Evolutionary conservation across 2,888 invertebrate species (phyloP).

Genomic region (Pyrrhia umbra): DNA sequence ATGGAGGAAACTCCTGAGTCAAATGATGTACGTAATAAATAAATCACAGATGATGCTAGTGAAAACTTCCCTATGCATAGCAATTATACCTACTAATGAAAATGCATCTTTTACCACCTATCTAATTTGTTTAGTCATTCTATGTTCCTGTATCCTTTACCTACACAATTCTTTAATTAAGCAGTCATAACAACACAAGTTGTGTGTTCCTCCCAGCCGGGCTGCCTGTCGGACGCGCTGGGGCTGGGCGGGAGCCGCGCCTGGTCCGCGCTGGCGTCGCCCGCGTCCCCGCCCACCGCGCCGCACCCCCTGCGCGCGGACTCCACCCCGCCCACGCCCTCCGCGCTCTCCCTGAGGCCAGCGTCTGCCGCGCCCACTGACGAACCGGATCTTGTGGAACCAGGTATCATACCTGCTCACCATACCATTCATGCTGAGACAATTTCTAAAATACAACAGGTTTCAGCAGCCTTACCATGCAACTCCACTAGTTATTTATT

Average conservation of each 20-base stretch:
- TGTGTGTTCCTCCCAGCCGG: slow-evolving; percentile 82
- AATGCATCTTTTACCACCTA: neutral
- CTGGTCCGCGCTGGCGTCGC: slow-evolving; percentile 85
- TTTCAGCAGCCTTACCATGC: no score
- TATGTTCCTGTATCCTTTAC: no score
- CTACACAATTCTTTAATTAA: neutral
- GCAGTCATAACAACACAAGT: neutral
- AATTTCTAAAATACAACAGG: no score
- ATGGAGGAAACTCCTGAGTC: no score
- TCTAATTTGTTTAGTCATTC: neutral
- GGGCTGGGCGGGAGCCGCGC: slow-evolving; percentile 88
- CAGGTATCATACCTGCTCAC: slow-evolving; percentile 66
- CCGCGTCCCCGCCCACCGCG: slow-evolving; percentile 89
- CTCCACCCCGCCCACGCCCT: slow-evolving; percentile 73
- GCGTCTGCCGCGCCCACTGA: slow-evolving; percentile 80
- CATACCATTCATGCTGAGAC: no score
- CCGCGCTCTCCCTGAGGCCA: slow-evolving; percentile 66
- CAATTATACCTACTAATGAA: neutral
- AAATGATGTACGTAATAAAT: no score
- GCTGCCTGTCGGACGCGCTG: slow-evolving; percentile 94
- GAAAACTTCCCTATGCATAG: neutral
- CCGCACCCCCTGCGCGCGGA: slow-evolving; percentile 70
- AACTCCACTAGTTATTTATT: no score
- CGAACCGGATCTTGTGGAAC: slow-evolving; percentile 80
- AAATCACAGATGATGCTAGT: neutral